Percentiles rank a stretch among this genome's conserved stretches.
phyloP scores from a whole-genome alignment of 2,888 invertebrate species.

The Polydrusus pterygomalis region DNA sequence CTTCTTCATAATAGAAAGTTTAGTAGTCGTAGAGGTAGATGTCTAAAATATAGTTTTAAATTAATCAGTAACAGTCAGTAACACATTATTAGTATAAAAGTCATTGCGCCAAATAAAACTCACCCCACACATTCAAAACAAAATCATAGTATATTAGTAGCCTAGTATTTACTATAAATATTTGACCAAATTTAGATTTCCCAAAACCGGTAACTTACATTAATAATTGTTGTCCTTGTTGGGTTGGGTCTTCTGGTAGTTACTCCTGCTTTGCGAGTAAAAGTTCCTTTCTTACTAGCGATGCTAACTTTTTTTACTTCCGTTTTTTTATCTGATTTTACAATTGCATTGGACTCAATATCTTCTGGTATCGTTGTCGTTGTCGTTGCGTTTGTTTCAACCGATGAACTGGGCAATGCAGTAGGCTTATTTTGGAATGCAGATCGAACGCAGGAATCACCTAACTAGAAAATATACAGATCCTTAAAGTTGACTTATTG shows the following conservation, averaged over 20 bases:
- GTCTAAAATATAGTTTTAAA: conserved; percentile 19
- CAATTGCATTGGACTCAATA: conserved; percentile 57
- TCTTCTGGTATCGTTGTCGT: conserved; percentile 62
- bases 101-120: too few relatives aligned
- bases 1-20: conserved; percentile 19
- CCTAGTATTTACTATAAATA: too few relatives aligned
- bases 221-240: conserved; percentile 23
- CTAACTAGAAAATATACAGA: conserved; percentile 66
- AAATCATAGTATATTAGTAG: too few relatives aligned
- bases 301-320: conserved; percentile 32
- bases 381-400: conserved; percentile 51
- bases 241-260: background rate
- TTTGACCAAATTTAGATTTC: too few relatives aligned
- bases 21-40: conserved; percentile 41
- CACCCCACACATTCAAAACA: too few relatives aligned
- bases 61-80: too few relatives aligned
- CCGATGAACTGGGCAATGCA: conserved; percentile 50
- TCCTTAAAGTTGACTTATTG: too few relatives aligned
- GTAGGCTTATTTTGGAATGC: conserved; percentile 68
- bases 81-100: too few relatives aligned
- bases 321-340: conserved; percentile 13
- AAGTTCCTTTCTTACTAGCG: conserved; percentile 18
- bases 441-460: conserved; percentile 78
- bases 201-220: background rate
- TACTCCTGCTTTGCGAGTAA: conserved; percentile 15